Evolutionary conservation across 2,797 vertebrate species (phyloP), one percentile per base, ranked within the genome.

Genomic region (Galagoides demidoff): DNA sequence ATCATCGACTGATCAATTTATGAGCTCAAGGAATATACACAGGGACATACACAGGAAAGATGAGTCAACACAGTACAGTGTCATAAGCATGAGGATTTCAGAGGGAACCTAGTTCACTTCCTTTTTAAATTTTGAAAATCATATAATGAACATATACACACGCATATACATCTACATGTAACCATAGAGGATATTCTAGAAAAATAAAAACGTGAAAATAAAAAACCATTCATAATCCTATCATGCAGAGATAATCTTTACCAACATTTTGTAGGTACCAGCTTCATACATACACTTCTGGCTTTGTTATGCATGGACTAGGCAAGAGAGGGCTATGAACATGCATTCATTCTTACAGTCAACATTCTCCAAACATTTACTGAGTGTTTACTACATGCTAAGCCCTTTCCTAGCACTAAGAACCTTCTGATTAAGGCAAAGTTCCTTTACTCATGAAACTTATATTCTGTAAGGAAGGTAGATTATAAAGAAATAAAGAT

Each of bases 191-290:
- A 5, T 49, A 61, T 68, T 90, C 86, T 70, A 31, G 25, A 90
- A 92, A 93, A 89, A 45, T 31, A 77, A 43, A n/a, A 92, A 59
- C 39, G 23, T 43, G 39, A 57, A 92, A 66, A 88, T 37, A 90
- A 90, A 92, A 92, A 85, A 68, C 23, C 19, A 87, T 52, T 14
- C 29, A 66, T 39, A 71, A 49, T 37, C 13, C 31, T 74, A 37
- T 74, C n/a, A 66, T 1, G 27, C 23, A 92, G 34, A 79, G 73
- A 83, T 57, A 81, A 89, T 43, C 55, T 81, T 37, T 39, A 71
- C 20, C n/a, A 88, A 59, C 59, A 85, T 87, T 71, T 84, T 49
- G 31, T 49, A 66, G 31, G 76, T 52, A 55, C 22, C 71, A 90
- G 76, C 70, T 93, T 91, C n/a, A 85, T 29, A 78, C 2, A 66